These are phyloP conservation scores for Scolopax bukidnonensis DNA, from an alignment of 2,797 vertebrate species.

Conservation along the genomic window DNA sequence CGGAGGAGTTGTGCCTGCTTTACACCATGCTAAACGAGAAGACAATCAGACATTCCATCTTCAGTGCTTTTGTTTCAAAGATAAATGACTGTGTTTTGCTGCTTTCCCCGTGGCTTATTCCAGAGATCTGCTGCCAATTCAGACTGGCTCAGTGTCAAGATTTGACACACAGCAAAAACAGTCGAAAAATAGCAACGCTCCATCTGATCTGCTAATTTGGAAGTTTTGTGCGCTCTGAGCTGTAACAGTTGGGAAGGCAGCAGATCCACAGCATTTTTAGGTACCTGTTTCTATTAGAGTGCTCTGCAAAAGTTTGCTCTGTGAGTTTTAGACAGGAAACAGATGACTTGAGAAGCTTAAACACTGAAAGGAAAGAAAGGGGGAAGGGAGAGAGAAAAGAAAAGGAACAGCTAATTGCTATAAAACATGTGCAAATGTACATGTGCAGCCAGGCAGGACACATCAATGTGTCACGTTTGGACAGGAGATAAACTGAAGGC, in stretches of 20 bases:
- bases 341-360: not conserved
- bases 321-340: not conserved
- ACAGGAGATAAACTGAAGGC: not conserved
- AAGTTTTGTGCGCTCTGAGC: not conserved
- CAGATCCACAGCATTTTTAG: not conserved
- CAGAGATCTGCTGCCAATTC: conserved; percentile 44
- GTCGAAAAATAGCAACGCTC: not conserved
- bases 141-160: conserved; percentile 36
- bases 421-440: not conserved
- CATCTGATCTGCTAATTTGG: not conserved
- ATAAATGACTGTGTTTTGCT: conserved; percentile 60
- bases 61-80: conserved; percentile 49
- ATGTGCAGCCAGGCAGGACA: not conserved
- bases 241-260: not conserved
- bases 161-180: conserved; percentile 31
- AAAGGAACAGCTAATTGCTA: not conserved
- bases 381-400: not conserved
- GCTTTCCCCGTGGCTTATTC: conserved; percentile 23
- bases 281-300: not conserved
- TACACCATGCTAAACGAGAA: not conserved
- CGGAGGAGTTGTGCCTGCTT: not conserved
- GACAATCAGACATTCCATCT: conserved; percentile 20
- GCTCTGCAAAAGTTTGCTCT: not conserved
- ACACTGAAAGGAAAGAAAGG: not conserved
- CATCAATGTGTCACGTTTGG: not conserved